Base-by-base conservation (phyloP, 2,888 invertebrate species). In the Trachelus troglodyta region DNA sequence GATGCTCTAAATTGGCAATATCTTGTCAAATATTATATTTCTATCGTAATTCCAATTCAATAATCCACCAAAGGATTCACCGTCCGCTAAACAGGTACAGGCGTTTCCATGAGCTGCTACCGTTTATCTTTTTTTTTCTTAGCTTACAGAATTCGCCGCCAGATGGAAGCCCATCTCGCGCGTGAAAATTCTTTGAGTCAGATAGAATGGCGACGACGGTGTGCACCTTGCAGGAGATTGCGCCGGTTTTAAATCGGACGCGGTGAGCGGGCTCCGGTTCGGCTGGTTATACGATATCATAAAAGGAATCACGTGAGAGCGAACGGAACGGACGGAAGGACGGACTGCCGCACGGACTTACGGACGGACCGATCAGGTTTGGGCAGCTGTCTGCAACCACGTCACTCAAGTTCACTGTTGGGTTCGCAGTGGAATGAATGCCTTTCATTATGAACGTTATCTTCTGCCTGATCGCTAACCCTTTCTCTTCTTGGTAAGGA, bases 361-460 rank as follows among this genome's bases (percentile, higher is more conserved):
- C 85, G 86, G 84, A 85, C 83, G 86, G 82, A 87, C 86, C 89
- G 90, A 90, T 91, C 90, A 91, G 91, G 90, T 91, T 84, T 77
- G 83, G 89, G 90, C 91, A 91, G 91, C 91, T 91, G 91, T 91
- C 91, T 87, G 87, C 90, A 89, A 88, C 87, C 88, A 89, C 91
- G 91, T 91, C 91, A 90, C 89, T 91, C 91, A 88, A 88, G 87
- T 89, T 90, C 89, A 89, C 85, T 85, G 87, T 89, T 89, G 90
- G 89, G 82, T 84, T 82, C 80, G 84, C 83, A 84, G 83, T 86
- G 88, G 87, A 89, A 90, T 90, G 90, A 90, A 90, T 90, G 90
- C 89, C 89, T 91, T 90, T 91, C 91, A 89, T 91, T 91, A 91
- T 90, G 86, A 87, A 82, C 84, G 87, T 89, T 90, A 90, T 90